Conservation (phyloP, 2,797 vertebrate species). For the Ctenosaura bakeri region DNA sequence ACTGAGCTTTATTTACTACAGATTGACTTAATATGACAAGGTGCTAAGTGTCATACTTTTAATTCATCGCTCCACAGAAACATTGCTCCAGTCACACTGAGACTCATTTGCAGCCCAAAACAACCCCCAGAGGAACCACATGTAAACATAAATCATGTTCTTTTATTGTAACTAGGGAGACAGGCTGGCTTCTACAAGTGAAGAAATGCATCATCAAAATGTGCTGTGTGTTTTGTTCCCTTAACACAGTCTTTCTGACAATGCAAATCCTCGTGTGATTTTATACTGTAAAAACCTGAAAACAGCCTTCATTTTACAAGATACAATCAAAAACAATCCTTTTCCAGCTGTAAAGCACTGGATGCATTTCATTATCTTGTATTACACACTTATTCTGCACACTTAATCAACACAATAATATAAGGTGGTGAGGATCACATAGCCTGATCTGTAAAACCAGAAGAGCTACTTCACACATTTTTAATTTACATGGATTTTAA, state of each 20-base stretch:
- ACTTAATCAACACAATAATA: neutral
- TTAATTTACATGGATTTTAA: neutral
- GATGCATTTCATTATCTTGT: neutral
- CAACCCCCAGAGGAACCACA: slow-evolving; percentile 44
- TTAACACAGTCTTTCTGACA: slow-evolving; percentile 28
- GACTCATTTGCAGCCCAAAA: slow-evolving; percentile 56
- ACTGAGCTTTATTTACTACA: neutral
- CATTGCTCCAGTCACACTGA: slow-evolving; percentile 46
- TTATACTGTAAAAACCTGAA: slow-evolving; percentile 26
- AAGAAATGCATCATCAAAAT: slow-evolving; percentile 57
- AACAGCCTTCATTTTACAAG: slow-evolving; percentile 32
- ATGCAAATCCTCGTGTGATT: slow-evolving; percentile 6
- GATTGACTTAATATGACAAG: slow-evolving; percentile 28
- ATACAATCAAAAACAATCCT: neutral
- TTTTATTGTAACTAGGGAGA: slow-evolving; percentile 55
- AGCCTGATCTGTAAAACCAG: neutral
- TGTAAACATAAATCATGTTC: slow-evolving; percentile 15
- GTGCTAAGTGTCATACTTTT: slow-evolving; percentile 14
- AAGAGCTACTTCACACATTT: neutral
- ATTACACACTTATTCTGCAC: neutral
- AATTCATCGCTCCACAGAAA: slow-evolving; percentile 51
- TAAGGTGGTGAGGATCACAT: neutral
- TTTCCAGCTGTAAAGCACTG: neutral
- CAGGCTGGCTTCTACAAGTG: slow-evolving; percentile 49
- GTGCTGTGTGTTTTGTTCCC: slow-evolving; percentile 22